These are phyloP conservation scores for Malurus splendens DNA, from an alignment of 2,797 vertebrate species.

Conservation along the genomic window DNA sequence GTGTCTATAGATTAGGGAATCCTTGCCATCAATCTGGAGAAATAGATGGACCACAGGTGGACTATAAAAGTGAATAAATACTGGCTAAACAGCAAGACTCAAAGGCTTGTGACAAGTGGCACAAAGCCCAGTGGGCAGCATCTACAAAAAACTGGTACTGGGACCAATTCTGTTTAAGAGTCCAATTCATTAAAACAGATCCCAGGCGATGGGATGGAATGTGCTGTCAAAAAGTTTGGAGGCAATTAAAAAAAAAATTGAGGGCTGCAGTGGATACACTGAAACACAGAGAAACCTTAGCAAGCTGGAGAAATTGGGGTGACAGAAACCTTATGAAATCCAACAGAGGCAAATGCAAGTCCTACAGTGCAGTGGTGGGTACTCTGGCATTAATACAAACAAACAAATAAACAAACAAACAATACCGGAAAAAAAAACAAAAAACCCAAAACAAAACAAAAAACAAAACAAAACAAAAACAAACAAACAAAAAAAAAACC, in stretches of 20 bases:
- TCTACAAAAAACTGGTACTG: not conserved
- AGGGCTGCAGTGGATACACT: not conserved
- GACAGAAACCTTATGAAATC: not conserved
- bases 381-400: not conserved
- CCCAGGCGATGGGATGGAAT: rapidly evolving
- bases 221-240: not conserved
- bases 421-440: too few relatives aligned
- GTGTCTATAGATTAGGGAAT: not conserved
- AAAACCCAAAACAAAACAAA: too few relatives aligned
- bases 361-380: not conserved
- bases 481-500: not conserved
- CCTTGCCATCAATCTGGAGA: not conserved
- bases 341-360: not conserved
- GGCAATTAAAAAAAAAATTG: not conserved
- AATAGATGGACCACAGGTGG: not conserved
- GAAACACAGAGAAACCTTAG: not conserved
- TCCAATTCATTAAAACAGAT: not conserved
- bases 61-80: not conserved
- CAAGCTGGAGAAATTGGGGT: not conserved
- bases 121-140: not conserved
- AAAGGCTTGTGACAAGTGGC: not conserved
- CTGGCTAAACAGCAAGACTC: not conserved
- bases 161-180: not conserved
- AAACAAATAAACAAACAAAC: too few relatives aligned
- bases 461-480: too few relatives aligned